Percentiles rank a stretch among this genome's conserved stretches.
phyloP scores from a whole-genome alignment of 2,797 vertebrate genomes.

The Scyliorhinus canicula region DNA sequence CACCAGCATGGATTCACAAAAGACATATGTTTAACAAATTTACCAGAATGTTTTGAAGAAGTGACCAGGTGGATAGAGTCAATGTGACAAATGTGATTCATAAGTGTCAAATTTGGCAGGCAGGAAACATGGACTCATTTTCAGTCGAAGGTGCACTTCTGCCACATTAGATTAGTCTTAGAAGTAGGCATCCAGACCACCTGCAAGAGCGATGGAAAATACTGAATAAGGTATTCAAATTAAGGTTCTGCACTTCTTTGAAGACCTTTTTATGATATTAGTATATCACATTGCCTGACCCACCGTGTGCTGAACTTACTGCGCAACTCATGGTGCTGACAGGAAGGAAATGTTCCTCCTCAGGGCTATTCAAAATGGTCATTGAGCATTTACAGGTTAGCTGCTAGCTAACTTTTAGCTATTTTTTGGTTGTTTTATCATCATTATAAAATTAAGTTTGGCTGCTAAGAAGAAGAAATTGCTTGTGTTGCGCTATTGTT shows the following conservation, averaged over 20 bases:
- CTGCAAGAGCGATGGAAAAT: neutral
- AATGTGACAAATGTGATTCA: neutral
- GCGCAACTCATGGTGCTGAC: neutral
- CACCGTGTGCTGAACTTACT: neutral
- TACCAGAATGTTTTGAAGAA: neutral
- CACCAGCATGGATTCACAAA: neutral
- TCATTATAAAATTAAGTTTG: neutral
- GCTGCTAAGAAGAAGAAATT: neutral
- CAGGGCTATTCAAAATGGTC: neutral
- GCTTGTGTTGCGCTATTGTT: neutral
- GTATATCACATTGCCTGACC: neutral
- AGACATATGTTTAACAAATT: neutral
- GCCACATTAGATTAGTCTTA: neutral
- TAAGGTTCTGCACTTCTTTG: neutral
- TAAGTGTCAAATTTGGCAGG: neutral
- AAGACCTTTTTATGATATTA: neutral
- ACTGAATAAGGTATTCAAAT: neutral
- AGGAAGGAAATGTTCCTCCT: neutral
- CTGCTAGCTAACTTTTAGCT: neutral
- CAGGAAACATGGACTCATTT: neutral
- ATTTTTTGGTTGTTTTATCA: neutral
- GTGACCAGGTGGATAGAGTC: neutral
- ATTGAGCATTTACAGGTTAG: neutral
- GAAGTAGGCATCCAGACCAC: neutral
- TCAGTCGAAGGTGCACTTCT: neutral